phyloP scores from a whole-genome alignment of 2,888 invertebrate genomes.

The Macrosiphum euphorbiae region DNA sequence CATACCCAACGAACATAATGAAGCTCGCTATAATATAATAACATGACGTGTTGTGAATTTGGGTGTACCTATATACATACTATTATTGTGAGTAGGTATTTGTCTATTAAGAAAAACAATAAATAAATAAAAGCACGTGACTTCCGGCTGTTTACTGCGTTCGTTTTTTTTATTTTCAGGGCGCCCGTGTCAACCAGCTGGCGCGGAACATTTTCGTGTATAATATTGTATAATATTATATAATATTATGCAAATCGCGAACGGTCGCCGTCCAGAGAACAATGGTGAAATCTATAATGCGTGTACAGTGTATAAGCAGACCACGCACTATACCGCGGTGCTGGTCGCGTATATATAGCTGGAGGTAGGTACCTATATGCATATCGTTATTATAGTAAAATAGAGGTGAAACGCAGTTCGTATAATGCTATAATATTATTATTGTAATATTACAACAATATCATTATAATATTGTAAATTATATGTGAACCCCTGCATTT shows the following conservation, averaged over 20 bases:
- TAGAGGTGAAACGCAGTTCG: neutral
- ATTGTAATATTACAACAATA: neutral
- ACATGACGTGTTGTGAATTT: neutral
- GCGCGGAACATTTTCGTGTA: conserved; percentile 7
- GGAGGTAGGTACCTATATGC: neutral
- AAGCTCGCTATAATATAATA: neutral
- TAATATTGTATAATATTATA: neutral
- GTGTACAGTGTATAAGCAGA: neutral
- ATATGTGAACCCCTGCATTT: neutral
- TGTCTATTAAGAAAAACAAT: conserved; percentile 13
- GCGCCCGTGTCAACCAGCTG: neutral
- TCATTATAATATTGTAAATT: neutral
- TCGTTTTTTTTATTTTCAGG: neutral
- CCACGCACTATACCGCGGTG: neutral
- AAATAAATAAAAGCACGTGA: conserved; percentile 29
- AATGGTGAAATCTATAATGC: conserved; percentile 26
- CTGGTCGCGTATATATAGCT: no score
- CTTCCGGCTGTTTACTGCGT: conserved; percentile 19
- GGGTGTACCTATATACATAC: neutral
- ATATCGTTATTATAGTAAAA: neutral
- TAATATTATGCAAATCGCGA: conserved; percentile 26
- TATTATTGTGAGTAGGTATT: neutral
- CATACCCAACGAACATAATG: neutral
- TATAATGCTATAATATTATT: neutral
- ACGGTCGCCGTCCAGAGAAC: conserved; percentile 2